Percentiles rank a stretch among this genome's conserved stretches.
Evolutionary conservation across 2,113 vertebrate species (phyloP).

Genomic region (Vicugna pacos): DNA sequence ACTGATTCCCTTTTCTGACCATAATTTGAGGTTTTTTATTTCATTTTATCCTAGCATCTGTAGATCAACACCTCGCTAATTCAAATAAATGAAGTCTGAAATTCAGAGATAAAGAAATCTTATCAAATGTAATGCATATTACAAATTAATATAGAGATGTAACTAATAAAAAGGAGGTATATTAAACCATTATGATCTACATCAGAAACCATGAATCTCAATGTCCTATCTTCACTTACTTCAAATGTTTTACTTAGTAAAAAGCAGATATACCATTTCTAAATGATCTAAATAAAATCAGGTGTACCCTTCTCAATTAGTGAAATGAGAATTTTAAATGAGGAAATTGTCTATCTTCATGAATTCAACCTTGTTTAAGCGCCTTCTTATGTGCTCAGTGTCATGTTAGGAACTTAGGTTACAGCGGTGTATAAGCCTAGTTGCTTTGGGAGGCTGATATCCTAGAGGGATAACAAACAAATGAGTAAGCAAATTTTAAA

Average conservation of each 20-base stretch:
- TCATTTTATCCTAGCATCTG: conserved; percentile 38
- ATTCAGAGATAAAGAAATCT: background rate
- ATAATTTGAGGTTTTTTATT: conserved; percentile 5
- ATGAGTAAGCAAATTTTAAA: conserved; percentile 61
- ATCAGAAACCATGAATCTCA: background rate
- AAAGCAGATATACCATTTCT: background rate
- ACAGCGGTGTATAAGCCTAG: background rate
- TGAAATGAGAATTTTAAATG: background rate
- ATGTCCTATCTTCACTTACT: background rate
- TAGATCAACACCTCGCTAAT: conserved; percentile 60
- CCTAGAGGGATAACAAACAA: background rate
- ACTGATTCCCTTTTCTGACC: conserved; percentile 37
- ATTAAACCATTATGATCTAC: background rate
- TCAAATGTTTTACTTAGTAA: background rate
- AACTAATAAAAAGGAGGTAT: background rate
- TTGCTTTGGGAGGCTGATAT: background rate
- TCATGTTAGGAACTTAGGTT: background rate
- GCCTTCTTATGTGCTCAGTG: background rate
- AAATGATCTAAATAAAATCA: background rate
- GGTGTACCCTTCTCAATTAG: background rate
- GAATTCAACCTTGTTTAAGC: background rate
- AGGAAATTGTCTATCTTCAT: background rate
- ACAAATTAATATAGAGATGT: background rate
- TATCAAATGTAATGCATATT: background rate
- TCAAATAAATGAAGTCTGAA: conserved; percentile 50